These are phyloP conservation scores for Meteorus colon DNA, from an alignment of 2,888 invertebrate genomes.

Conservation along the genomic window DNA sequence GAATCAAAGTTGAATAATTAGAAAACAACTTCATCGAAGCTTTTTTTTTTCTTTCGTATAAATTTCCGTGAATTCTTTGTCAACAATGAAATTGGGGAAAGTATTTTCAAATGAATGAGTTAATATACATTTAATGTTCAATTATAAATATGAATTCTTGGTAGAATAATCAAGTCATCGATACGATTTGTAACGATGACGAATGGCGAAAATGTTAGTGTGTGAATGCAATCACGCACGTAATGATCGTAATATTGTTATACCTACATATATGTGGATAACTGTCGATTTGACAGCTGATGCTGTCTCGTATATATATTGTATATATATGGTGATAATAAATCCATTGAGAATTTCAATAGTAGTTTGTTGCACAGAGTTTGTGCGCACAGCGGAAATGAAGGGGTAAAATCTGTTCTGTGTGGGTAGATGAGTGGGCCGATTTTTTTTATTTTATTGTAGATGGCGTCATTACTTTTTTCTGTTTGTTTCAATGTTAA, in stretches of 20 bases:
- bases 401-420: not conserved
- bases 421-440: too few relatives aligned
- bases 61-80: not conserved
- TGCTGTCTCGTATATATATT: not conserved
- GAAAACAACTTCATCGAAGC: too few relatives aligned
- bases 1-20: too few relatives aligned
- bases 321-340: not conserved
- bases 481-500: too few relatives aligned
- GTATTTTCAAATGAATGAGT: not conserved
- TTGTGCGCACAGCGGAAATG: not conserved
- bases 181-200: not conserved
- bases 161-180: not conserved
- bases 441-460: too few relatives aligned
- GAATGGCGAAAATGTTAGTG: not conserved
- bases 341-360: not conserved
- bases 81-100: not conserved
- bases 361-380: not conserved
- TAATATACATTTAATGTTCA: not conserved
- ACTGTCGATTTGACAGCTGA: conserved; percentile 7
- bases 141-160: not conserved
- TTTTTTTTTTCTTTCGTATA: too few relatives aligned
- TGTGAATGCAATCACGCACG: not conserved
- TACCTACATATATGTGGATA: not conserved
- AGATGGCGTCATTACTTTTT: too few relatives aligned
- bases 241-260: not conserved